Evolutionary conservation across 2,797 vertebrate genomes (phyloP), one percentile per base, ranked within the genome.

Genomic region (Enteromius thamalakanensis): DNA sequence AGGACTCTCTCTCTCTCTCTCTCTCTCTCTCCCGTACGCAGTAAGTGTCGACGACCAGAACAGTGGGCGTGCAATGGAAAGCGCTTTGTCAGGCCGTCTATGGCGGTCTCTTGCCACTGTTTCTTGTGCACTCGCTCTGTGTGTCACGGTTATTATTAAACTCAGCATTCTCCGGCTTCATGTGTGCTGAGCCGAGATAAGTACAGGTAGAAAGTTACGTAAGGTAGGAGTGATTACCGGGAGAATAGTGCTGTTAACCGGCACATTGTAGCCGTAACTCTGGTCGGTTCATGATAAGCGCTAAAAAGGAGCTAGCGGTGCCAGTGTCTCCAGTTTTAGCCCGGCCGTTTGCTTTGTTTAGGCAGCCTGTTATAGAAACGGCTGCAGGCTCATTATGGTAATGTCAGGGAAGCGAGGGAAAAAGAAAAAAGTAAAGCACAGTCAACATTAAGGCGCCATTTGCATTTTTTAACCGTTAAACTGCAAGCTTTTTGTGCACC

Each of bases 151-250:
- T 94, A 95, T 95, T 95, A 95, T 93, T 92, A 93, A 93, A 92
- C 90, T 91, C 92, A 91, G 92, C 91, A 91, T 92, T 94, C 92
- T 92, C 92, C 88, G 85, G 91, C 92, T 92, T 90, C 89, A 88
- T 91, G 92, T 93, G 93, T 95, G 94, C 92, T 91, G 89, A 89
- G 85, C 89, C 67, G 91, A 93, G 94, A 95, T 95, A 95, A 95
- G 94, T 92, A 90, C 93, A 94, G 94, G 94, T 95, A 93, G 93
- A 93, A 91, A 93, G 93, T 95, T 94, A 94, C 89, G 88, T 95
- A 95, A 95, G 91, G 90, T 89, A 86, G 84, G 74, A 90, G 91
- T 94, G 92, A 94, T 94, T 94, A 93, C 92, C 90, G 88, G 91
- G 91, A 93, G 90, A 90, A 93, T 86, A 84, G 90, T 92, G 86